These are phyloP conservation scores for Darevskia nairensis DNA, from an alignment of 2,797 vertebrate genomes.

Conservation along the genomic window DNA sequence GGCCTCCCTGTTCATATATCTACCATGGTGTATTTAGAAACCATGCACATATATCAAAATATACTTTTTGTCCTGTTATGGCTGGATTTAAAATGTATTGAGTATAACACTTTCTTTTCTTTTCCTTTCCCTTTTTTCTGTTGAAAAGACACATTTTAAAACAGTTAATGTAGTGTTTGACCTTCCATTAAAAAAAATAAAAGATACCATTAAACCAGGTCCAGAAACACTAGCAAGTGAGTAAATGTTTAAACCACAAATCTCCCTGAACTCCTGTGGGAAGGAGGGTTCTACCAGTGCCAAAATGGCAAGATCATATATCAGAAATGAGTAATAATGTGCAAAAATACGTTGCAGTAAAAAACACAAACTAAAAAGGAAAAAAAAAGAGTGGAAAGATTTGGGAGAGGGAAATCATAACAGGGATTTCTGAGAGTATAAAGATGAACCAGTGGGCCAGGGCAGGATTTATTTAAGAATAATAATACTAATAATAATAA, in stretches of 20 bases:
- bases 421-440: constrained; percentile 16
- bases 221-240: constrained; percentile 68
- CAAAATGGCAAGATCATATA: constrained; percentile 71
- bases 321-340: constrained; percentile 71
- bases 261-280: constrained; percentile 65
- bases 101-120: constrained; percentile 58
- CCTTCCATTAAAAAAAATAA: constrained; percentile 63
- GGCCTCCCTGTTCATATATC: constrained; percentile 69
- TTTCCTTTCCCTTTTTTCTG: constrained; percentile 17
- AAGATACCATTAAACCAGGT: constrained; percentile 72
- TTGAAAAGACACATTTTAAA: constrained; percentile 72
- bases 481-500: neutral
- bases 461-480: neutral
- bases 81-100: constrained; percentile 75
- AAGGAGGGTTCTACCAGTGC: constrained; percentile 59
- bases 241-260: constrained; percentile 72
- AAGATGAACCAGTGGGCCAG: neutral
- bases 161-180: constrained; percentile 72
- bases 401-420: constrained; percentile 29
- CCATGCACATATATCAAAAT: constrained; percentile 72
- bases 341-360: constrained; percentile 65
- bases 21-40: constrained; percentile 67
- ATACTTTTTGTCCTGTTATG: constrained; percentile 61
- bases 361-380: constrained; percentile 55
- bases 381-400: neutral